A percentile compares a stretch with the other conserved stretches of the same genome.
These are phyloP conservation scores for Drosophila varians DNA, from an alignment of 1,140 invertebrate genomes.

Conservation along the genomic window DNA sequence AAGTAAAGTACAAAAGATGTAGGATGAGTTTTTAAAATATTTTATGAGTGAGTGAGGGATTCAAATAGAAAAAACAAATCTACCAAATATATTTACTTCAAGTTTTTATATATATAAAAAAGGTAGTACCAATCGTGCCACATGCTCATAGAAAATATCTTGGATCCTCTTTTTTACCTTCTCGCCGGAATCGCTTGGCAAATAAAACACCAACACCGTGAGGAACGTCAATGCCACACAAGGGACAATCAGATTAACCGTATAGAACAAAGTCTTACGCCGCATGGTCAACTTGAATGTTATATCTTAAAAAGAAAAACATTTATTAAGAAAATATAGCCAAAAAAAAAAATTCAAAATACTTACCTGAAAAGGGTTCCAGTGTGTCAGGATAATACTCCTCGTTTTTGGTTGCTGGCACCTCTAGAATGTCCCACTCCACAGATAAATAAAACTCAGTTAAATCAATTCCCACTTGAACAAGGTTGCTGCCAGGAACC, in stretches of 20 bases:
- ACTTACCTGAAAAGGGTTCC: conserved; percentile 91
- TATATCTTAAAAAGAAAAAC: conserved; percentile 87
- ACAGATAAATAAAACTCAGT: conserved; percentile 96
- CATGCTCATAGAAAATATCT: conserved; percentile 11
- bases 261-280: conserved; percentile 95
- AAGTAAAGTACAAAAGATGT: conserved; percentile 1
- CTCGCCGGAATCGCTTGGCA: conserved; percentile 97
- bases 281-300: conserved; percentile 98
- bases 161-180: conserved; percentile 87
- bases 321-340: neutral
- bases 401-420: conserved; percentile 94
- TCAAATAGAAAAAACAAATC: neutral
- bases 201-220: conserved; percentile 97
- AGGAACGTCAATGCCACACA: conserved; percentile 96
- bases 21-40: neutral
- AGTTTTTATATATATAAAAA: neutral
- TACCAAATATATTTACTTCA: conserved; percentile 12
- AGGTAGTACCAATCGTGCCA: conserved; percentile 10
- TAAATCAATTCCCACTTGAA: conserved; percentile 93
- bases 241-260: conserved; percentile 95
- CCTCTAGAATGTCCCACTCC: conserved; percentile 97
- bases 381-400: conserved; percentile 95
- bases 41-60: neutral
- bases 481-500: conserved; percentile 89
- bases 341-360: neutral